Percentiles rank a stretch among this genome's conserved stretches.
phyloP scores from a whole-genome alignment of 1,140 invertebrate species.

The Ladona fulva region DNA sequence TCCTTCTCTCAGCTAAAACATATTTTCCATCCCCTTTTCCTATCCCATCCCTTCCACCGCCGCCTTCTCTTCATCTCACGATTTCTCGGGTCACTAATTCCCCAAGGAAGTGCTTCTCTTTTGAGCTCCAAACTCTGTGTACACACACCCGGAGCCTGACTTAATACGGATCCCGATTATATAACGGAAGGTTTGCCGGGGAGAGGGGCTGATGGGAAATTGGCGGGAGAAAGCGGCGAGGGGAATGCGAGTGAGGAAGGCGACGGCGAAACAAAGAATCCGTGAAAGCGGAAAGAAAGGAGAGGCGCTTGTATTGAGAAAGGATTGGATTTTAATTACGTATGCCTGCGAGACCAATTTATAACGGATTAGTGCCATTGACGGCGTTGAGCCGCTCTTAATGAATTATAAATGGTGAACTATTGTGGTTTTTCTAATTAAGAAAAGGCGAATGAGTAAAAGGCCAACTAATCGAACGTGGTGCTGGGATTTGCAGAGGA shows the following conservation, averaged over 20 bases:
- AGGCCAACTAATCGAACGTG: no score
- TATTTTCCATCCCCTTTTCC: not conserved
- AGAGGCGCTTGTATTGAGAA: not conserved
- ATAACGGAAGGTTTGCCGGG: not conserved
- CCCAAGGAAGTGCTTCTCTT: not conserved
- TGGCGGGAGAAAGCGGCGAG: not conserved
- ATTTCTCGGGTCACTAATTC: constrained; percentile 2
- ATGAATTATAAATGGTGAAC: not conserved
- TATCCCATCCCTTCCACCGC: not conserved
- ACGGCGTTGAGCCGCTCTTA: not conserved
- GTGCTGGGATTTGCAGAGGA: no score
- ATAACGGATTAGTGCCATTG: not conserved
- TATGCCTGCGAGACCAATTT: not conserved
- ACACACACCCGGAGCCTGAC: not conserved
- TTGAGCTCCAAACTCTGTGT: not conserved
- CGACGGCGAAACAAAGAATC: not conserved
- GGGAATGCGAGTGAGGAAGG: not conserved
- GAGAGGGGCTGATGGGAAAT: not conserved
- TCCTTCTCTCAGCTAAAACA: no score
- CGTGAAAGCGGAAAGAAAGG: not conserved
- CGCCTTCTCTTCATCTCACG: not conserved
- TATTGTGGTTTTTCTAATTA: no score
- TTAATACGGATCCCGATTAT: not conserved
- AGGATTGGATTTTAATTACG: not conserved
- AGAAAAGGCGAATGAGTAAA: no score